Evolutionary conservation across 2,113 vertebrate species (phyloP).

Genomic region (Pimephales promelas): DNA sequence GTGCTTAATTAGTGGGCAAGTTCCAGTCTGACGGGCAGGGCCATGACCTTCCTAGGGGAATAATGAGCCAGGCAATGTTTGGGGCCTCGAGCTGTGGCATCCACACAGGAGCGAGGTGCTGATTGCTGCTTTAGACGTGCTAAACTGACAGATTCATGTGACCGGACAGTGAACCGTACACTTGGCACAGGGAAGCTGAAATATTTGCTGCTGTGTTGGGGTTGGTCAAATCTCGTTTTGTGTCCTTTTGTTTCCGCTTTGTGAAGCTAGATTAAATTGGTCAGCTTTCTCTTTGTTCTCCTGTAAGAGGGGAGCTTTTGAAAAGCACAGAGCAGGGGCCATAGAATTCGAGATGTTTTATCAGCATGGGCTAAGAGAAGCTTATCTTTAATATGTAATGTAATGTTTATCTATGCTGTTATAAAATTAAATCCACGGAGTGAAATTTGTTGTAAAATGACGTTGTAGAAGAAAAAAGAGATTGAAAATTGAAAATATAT

Average conservation of each 20-base stretch:
- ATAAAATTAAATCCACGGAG: not conserved
- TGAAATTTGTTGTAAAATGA: not conserved
- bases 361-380: constrained; percentile 33
- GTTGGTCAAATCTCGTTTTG: constrained; percentile 60
- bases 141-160: constrained; percentile 72
- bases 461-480: not conserved
- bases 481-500: not conserved
- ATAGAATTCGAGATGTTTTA: constrained; percentile 30
- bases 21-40: constrained; percentile 72
- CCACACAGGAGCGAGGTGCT: constrained; percentile 62
- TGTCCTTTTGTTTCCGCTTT: constrained; percentile 65
- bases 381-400: not conserved
- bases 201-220: constrained; percentile 48
- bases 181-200: constrained; percentile 66
- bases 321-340: constrained; percentile 55
- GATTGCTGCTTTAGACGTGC: constrained; percentile 65
- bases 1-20: constrained; percentile 74
- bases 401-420: not conserved
- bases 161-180: constrained; percentile 74
- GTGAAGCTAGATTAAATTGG: constrained; percentile 62
- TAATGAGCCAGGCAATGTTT: constrained; percentile 76
- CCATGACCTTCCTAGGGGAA: constrained; percentile 70
- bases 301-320: constrained; percentile 40
- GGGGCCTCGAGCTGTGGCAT: constrained; percentile 65
- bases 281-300: constrained; percentile 49